Percentiles rank a stretch among this genome's conserved stretches.
phyloP scores from a whole-genome alignment of 2,888 invertebrate species.

The Halocaridina rubra region DNA sequence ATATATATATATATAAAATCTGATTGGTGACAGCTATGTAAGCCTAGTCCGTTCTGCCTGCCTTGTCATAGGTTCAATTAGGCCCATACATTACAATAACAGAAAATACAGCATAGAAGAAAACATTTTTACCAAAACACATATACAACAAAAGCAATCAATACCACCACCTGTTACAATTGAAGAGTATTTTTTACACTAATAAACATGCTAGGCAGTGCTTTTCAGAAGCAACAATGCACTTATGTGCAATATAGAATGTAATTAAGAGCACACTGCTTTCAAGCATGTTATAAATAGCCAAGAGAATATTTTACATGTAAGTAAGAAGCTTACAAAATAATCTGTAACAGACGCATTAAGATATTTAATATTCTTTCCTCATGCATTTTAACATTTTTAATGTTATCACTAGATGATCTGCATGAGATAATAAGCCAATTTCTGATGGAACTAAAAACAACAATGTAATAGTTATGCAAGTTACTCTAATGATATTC shows the following conservation, averaged over 20 bases:
- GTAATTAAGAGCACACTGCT: slow-evolving; percentile 1
- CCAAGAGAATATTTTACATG: too few relatives aligned
- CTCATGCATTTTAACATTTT: too few relatives aligned
- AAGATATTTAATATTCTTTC: too few relatives aligned
- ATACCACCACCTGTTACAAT: slow-evolving; percentile 19
- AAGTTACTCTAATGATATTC: too few relatives aligned
- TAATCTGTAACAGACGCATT: too few relatives aligned
- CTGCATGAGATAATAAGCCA: too few relatives aligned
- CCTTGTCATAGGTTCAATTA: slow-evolving; percentile 10
- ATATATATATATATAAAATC: too few relatives aligned
- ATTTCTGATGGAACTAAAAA: too few relatives aligned
- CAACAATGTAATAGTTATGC: too few relatives aligned
- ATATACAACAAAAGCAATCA: slow-evolving; percentile 31
- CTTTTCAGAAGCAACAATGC: background rate
- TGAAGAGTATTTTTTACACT: background rate
- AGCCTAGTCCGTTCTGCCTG: slow-evolving; percentile 60
- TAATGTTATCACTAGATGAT: too few relatives aligned
- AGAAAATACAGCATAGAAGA: background rate
- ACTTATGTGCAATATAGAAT: slow-evolving; percentile 1
- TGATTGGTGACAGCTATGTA: too few relatives aligned
- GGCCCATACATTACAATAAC: slow-evolving; percentile 14
- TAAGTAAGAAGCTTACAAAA: too few relatives aligned
- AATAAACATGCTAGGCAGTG: slow-evolving; percentile 30
- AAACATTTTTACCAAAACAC: slow-evolving; percentile 1
- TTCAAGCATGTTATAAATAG: background rate